phyloP scores from a whole-genome alignment of 2,888 invertebrate species.

The Phlogophora meticulosa region DNA sequence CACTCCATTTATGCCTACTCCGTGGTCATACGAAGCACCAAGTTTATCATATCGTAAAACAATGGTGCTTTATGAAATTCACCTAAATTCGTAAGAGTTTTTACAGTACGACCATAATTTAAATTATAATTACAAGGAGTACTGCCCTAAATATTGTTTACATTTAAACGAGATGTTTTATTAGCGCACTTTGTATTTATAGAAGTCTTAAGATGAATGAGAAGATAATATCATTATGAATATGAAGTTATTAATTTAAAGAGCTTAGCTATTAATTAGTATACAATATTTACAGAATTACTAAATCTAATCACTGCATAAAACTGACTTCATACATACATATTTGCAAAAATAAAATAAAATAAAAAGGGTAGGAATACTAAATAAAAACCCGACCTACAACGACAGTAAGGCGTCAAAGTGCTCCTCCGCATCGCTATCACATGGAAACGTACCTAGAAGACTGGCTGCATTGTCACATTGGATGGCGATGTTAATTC shows the following conservation, averaged over 20 bases:
- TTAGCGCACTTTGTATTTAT: constrained; percentile 30
- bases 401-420: no score
- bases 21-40: background rate
- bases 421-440: no score
- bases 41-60: constrained; percentile 33
- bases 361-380: no score
- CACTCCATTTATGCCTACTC: constrained; percentile 11
- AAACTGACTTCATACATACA: no score
- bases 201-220: constrained; percentile 5
- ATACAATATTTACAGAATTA: no score
- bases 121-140: constrained; percentile 35
- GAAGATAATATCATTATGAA: background rate
- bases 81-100: constrained; percentile 35
- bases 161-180: constrained; percentile 32
- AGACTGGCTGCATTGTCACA: no score
- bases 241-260: background rate
- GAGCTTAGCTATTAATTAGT: no score
- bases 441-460: no score
- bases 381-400: no score
- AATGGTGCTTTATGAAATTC: constrained; percentile 33
- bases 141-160: constrained; percentile 32
- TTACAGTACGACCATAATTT: constrained; percentile 34
- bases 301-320: no score
- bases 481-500: no score
- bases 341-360: no score